Base-by-base conservation (phyloP, 2,888 invertebrate species). In the Clunio marinus region DNA sequence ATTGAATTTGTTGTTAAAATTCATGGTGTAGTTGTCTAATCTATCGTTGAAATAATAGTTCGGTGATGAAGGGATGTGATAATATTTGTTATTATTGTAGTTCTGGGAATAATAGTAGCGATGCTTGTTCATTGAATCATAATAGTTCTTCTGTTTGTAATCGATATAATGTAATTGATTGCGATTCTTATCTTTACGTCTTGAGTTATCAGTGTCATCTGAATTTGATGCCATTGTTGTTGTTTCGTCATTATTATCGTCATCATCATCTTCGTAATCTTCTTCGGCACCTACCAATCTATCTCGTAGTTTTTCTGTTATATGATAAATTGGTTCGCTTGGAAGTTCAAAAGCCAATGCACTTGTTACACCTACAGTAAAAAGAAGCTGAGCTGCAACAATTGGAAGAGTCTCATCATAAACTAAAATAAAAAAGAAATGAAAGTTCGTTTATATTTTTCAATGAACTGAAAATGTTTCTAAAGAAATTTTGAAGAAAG, bases 281-380 rank as follows among this genome's bases (percentile, higher is more conserved):
- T 51, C 51, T 2, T 17, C 51, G 7, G 2, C 20, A 17, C 22
- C 22, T 2, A 58, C 46, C 20, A 69, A 51, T 17, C 25, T 51
- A 1, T 68, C 45, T 1, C 68, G 57, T n/a, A 70, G 17, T 27
- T 63, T 20, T 28, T 70, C 45, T 25, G 70, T 68, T 22, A 70
- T 68, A 8, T 58, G 35, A 37, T 69, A 69, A 1, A 66, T 76
- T 2, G 80, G 84, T 70, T 85, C 84, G 71, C 87, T 86, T 0
- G 91, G 91, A 51, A 91, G 76, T 73, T 89, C 86, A 83, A 86
- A 91, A 1, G 91, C 90, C 72, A 91, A 77, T 0, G 89, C 89
- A 1, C 88, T 88, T 0, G 90, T 91, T 60, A 86, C 81, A 0
- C 90, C 90, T 73, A 86, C 80, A 8, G 88, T 82, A 70, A 88